Evolutionary conservation across 1,140 invertebrate species (phyloP), one percentile per base, ranked within the genome.

Genomic region (Colletes gigas): DNA sequence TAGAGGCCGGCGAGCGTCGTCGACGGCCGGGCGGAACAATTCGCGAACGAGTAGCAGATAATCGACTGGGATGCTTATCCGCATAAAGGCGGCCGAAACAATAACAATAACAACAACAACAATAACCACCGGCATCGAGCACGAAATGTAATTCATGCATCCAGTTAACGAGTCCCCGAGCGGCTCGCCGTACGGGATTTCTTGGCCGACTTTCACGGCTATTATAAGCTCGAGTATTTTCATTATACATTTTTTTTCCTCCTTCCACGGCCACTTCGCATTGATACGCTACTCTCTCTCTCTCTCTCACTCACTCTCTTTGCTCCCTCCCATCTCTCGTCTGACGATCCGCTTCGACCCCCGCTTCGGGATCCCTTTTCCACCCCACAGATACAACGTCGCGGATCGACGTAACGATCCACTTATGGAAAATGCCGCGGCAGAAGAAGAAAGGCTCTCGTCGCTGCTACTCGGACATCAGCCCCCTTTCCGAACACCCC

Each of bases 371-470:
- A 55, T 82, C 74, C 60, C 50, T 63, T 62, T 62, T 60, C 52
- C 47, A 44, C 52, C 57, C 59, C 60, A 55, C 78, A 77, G 72
- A 79, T 82, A 69, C 70, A 83, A 30, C 85, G 69, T 66, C 66
- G 70, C 54, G 85, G 85, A 84, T 86, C 80, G 82, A 78, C 84
- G 82, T 87, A 87, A 87, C 86, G 85, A 87, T 87, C 86, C 85
- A 87, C 86, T 87, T 83, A 84, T 83, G 85, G 86, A 87, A 87
- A 87, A 87, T 87, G 82, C 85, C 73, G 68, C 59, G 78, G 59
- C 68, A 79, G 83, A 84, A 74, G 82, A 84, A 84, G 82, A 79
- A 86, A 78, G 75, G 78, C 84, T 79, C 84, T 86, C 81, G 81
- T 76, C 85, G 82, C 57, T 82, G 78, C 79, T 74, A 82, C 82